These are phyloP conservation scores for Pipistrellus nathusii DNA, from an alignment of 2,797 vertebrate genomes.

Conservation along the genomic window DNA sequence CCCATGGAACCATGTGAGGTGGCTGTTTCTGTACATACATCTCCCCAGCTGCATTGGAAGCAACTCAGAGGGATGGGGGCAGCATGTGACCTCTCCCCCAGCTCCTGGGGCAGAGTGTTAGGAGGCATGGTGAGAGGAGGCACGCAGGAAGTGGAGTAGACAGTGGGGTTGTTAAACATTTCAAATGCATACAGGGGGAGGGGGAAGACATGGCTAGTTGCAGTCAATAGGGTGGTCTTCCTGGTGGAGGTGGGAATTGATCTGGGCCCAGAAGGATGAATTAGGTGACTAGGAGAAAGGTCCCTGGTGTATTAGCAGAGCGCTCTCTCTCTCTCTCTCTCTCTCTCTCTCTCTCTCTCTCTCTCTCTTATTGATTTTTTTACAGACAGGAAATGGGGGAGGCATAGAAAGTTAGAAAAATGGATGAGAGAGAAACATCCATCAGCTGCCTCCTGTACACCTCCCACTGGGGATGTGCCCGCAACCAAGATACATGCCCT, in stretches of 20 bases:
- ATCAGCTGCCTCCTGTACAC: no score
- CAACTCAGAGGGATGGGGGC: background rate
- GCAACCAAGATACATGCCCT: no score
- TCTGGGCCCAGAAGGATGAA: background rate
- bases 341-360: no score
- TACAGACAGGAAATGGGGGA: no score
- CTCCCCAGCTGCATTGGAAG: background rate
- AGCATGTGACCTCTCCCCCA: fast-evolving
- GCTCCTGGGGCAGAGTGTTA: background rate
- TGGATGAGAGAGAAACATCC: no score
- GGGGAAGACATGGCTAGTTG: background rate
- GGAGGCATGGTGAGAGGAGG: no score
- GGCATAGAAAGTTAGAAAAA: no score
- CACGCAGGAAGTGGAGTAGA: background rate
- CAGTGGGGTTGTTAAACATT: background rate
- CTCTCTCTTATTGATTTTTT: no score
- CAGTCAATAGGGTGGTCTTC: background rate
- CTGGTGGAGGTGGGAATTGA: fast-evolving
- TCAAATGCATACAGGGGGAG: fast-evolving
- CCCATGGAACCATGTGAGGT: background rate
- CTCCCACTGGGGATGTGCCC: no score
- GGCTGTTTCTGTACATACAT: background rate
- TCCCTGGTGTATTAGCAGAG: no score
- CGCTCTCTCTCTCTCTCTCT: no score
- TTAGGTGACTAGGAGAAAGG: background rate